Conservation (phyloP, 2,113 vertebrate species). For the Chloroceryle aenea region DNA sequence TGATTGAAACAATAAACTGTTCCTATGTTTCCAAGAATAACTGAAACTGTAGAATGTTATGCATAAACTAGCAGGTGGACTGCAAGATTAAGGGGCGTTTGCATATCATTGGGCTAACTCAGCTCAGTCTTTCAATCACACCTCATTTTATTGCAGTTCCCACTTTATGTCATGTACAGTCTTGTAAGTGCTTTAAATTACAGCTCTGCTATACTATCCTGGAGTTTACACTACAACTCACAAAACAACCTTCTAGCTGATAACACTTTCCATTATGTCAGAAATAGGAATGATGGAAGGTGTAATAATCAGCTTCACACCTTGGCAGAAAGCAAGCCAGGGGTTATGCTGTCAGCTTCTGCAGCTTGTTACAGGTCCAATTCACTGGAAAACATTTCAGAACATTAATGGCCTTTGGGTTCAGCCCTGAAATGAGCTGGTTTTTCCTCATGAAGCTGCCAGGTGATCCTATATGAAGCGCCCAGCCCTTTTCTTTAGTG, state of each 20-base stretch:
- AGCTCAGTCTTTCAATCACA: not conserved
- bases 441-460: not conserved
- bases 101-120: not conserved
- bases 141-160: not conserved
- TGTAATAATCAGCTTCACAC: not conserved
- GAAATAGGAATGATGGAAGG: not conserved
- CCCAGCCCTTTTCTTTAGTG: not conserved
- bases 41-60: not conserved
- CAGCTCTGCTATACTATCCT: not conserved
- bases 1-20: slow-evolving; percentile 69
- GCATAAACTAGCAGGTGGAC: slow-evolving; percentile 46
- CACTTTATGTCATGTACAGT: not conserved
- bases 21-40: slow-evolving; percentile 67
- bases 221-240: not conserved
- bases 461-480: not conserved
- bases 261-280: not conserved
- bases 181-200: not conserved
- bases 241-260: not conserved
- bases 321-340: not conserved
- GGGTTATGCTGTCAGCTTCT: not conserved
- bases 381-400: not conserved
- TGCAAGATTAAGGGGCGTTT: slow-evolving; percentile 42
- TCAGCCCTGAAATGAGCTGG: not conserved
- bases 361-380: not conserved
- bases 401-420: not conserved